Percentiles rank a stretch among this genome's conserved stretches.
Evolutionary conservation across 2,797 vertebrate species (phyloP).

Genomic region (Hoplostethus mediterraneus): DNA sequence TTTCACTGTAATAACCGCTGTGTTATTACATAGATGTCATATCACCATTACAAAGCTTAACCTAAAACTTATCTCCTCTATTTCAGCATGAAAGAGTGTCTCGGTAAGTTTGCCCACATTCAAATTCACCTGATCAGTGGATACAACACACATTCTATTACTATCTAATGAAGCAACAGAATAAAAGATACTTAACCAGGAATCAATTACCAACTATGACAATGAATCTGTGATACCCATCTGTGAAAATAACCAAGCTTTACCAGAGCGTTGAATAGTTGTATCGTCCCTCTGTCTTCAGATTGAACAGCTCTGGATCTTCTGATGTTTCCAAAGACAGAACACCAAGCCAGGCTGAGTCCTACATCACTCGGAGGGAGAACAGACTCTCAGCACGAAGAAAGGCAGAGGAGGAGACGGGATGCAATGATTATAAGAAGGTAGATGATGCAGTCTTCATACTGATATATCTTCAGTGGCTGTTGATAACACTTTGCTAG

Average conservation of each 20-base stretch:
- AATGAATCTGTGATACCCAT: not conserved
- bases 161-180: not conserved
- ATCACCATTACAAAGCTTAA: not conserved
- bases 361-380: slow-evolving; percentile 86
- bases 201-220: not conserved
- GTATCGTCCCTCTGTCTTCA: slow-evolving; percentile 50
- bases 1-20: not conserved
- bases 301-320: slow-evolving; percentile 83
- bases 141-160: not conserved
- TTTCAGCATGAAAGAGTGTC: slow-evolving; percentile 90
- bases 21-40: not conserved
- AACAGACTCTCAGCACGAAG: slow-evolving; percentile 87
- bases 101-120: slow-evolving; percentile 82
- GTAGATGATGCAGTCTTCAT: slow-evolving; percentile 65
- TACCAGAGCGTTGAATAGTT: not conserved
- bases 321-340: slow-evolving; percentile 81
- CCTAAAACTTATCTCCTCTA: slow-evolving; percentile 50
- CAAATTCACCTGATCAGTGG: slow-evolving; percentile 2
- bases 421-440: slow-evolving; percentile 90
- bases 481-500: not conserved
- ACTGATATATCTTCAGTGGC: not conserved
- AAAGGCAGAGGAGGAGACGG: slow-evolving; percentile 85
- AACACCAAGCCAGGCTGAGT: slow-evolving; percentile 82
- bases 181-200: not conserved
- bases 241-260: not conserved